phyloP scores from a whole-genome alignment of 2,113 vertebrate species.

The Agapornis roseicollis region DNA sequence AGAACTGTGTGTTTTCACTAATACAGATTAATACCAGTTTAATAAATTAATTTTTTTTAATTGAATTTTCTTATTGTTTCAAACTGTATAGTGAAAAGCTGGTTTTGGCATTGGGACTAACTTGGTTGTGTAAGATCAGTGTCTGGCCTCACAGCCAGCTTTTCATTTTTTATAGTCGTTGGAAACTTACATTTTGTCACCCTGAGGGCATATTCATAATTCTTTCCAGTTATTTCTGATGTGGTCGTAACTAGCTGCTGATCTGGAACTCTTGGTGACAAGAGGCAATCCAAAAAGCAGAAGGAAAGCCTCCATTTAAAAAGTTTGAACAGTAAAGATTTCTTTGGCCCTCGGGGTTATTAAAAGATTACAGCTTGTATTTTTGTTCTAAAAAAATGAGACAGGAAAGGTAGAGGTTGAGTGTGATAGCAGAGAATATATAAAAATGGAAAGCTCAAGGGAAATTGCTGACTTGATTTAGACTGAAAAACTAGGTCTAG shows the following conservation, averaged over 20 bases:
- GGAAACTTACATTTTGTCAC: neutral
- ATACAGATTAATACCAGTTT: neutral
- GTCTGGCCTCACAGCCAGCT: neutral
- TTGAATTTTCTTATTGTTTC: neutral
- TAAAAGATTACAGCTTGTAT: neutral
- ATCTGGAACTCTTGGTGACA: neutral
- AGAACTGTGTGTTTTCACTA: neutral
- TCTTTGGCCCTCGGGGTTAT: neutral
- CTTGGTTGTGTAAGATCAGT: neutral
- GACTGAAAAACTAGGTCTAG: neutral
- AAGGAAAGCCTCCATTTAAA: neutral
- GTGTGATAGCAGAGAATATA: neutral
- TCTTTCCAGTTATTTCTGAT: neutral
- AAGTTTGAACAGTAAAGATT: neutral
- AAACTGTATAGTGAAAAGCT: neutral
- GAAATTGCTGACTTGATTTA: slow-evolving; percentile 9
- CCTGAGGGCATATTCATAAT: neutral
- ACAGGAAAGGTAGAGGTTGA: neutral
- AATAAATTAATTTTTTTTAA: neutral
- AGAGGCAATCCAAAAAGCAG: neutral
- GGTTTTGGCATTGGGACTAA: neutral
- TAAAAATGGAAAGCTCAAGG: neutral
- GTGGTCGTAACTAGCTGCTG: neutral
- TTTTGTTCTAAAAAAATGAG: slow-evolving; percentile 1
- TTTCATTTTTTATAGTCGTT: neutral